Percentiles rank a stretch among this genome's conserved stretches.
Evolutionary conservation across 1,140 invertebrate species (phyloP).

Genomic region (Psix sp.): DNA sequence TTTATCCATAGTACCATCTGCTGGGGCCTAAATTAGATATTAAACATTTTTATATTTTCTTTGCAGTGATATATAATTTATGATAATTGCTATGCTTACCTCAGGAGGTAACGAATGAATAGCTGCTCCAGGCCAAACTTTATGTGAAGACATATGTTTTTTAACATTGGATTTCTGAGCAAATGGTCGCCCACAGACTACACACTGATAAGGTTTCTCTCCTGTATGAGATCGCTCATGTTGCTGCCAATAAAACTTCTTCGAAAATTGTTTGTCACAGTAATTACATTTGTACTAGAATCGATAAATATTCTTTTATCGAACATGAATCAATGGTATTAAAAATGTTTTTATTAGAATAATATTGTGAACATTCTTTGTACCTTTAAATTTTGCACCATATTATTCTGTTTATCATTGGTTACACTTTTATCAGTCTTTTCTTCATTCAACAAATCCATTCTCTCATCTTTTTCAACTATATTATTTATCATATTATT

Average conservation of each 20-base stretch:
- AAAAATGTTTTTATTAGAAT: not conserved
- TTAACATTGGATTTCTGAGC: conserved; percentile 83
- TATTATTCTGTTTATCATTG: conserved; percentile 45
- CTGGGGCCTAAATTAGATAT: conserved; percentile 63
- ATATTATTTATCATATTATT: too few relatives aligned
- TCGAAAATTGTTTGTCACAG: conserved; percentile 78
- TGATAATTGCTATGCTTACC: conserved; percentile 47
- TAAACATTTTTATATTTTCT: conserved; percentile 9
- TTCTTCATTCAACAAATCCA: conserved; percentile 11
- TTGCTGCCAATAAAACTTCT: conserved; percentile 78
- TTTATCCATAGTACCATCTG: conserved; percentile 72
- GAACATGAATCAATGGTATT: too few relatives aligned
- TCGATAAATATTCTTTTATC: conserved; percentile 8
- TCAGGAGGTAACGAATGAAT: conserved; percentile 74
- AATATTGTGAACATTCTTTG: conserved; percentile 9
- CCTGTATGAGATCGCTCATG: conserved; percentile 80
- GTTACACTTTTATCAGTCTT: conserved; percentile 26
- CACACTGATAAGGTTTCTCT: conserved; percentile 81
- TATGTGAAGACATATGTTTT: conserved; percentile 84
- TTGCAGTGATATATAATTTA: conserved; percentile 9
- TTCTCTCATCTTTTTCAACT: conserved; percentile 12
- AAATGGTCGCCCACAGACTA: conserved; percentile 80
- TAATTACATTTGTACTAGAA: conserved; percentile 75
- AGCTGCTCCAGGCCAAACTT: conserved; percentile 77
- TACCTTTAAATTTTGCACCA: conserved; percentile 73